phyloP scores from a whole-genome alignment of 2,113 vertebrate genomes.

The Dipodomys stephensi region DNA sequence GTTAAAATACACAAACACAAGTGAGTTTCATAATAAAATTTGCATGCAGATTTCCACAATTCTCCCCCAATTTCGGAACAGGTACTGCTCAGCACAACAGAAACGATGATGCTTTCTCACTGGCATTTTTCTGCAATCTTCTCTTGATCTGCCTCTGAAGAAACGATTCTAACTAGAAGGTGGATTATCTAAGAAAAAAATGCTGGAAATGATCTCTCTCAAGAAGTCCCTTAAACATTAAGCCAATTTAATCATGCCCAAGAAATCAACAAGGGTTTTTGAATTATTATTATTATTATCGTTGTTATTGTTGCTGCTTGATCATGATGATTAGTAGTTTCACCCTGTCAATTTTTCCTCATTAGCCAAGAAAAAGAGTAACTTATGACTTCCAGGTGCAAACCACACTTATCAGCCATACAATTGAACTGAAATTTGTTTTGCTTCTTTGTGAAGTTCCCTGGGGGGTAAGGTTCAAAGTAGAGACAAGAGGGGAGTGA shows the following conservation, averaged over 20 bases:
- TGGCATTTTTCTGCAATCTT: constrained; percentile 6
- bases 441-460: constrained; percentile 92
- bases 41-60: not conserved
- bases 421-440: constrained; percentile 74
- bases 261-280: constrained; percentile 70
- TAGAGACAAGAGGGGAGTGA: constrained; percentile 61
- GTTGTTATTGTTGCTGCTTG: not conserved
- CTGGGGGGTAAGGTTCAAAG: constrained; percentile 63
- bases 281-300: too few species aligned
- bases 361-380: constrained; percentile 7
- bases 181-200: not conserved
- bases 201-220: constrained; percentile 42
- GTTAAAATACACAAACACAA: constrained; percentile 45
- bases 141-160: constrained; percentile 23
- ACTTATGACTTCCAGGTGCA: constrained; percentile 58
- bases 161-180: constrained; percentile 61
- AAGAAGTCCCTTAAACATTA: constrained; percentile 40
- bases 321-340: constrained; percentile 20
- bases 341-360: constrained; percentile 64
- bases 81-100: not conserved
- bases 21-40: constrained; percentile 41
- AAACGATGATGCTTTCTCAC: not conserved
- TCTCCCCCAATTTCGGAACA: constrained; percentile 53
- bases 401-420: constrained; percentile 24
- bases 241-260: constrained; percentile 46